A percentile compares a stretch with the other conserved stretches of the same genome.
phyloP scores from a whole-genome alignment of 2,797 vertebrate species.

The Esox lucius region DNA sequence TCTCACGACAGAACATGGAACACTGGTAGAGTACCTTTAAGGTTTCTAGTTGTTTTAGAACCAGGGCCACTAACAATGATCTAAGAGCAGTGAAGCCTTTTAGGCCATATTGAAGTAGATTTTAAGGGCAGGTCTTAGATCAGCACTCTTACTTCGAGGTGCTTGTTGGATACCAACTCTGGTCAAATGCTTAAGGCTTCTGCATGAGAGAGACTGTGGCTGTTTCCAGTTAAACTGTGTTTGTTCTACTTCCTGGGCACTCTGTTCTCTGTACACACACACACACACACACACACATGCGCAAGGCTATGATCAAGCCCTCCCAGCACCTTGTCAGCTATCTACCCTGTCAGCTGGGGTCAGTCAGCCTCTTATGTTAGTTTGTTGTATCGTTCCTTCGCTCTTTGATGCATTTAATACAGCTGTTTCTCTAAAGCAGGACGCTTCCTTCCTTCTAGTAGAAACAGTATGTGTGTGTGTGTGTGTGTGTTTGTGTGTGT shows the following conservation, averaged over 20 bases:
- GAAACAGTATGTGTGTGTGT: slow-evolving; percentile 40
- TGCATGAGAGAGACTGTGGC: slow-evolving; percentile 38
- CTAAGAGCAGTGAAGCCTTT: too few relatives aligned
- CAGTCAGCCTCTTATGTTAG: slow-evolving; percentile 59
- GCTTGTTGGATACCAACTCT: background rate
- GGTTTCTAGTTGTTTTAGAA: too few relatives aligned
- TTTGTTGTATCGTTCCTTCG: slow-evolving; percentile 72
- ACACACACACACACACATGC: slow-evolving; percentile 30
- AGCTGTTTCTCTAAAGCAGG: slow-evolving; percentile 43
- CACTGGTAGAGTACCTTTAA: too few relatives aligned
- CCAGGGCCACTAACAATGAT: too few relatives aligned
- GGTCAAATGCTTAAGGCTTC: background rate
- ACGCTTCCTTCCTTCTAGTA: slow-evolving; percentile 64
- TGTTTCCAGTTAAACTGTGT: slow-evolving; percentile 69
- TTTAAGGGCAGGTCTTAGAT: too few relatives aligned
- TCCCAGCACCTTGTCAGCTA: background rate
- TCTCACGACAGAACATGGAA: too few relatives aligned
- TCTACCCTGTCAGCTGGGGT: slow-evolving; percentile 74
- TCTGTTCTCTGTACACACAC: slow-evolving; percentile 38
- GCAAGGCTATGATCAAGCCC: slow-evolving; percentile 9
- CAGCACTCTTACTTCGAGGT: too few relatives aligned
- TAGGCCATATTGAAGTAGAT: too few relatives aligned
- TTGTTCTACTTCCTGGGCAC: slow-evolving; percentile 62
- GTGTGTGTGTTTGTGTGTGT: too few relatives aligned
- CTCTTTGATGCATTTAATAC: slow-evolving; percentile 76